phyloP scores from a whole-genome alignment of 2,888 invertebrate species.

The Drosophila siamana region DNA sequence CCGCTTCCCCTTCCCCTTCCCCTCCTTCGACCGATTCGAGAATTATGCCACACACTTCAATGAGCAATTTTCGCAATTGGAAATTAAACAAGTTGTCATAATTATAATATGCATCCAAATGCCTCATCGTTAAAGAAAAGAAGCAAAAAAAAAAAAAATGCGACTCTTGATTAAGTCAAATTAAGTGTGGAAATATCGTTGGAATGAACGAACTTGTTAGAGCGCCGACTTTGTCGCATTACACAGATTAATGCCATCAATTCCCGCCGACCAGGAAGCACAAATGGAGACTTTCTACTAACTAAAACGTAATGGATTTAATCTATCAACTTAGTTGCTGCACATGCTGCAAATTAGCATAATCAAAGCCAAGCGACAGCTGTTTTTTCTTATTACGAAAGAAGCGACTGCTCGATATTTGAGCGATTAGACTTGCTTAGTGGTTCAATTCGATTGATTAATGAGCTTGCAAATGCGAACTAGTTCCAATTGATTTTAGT shows the following conservation, averaged over 20 bases:
- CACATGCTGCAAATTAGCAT: conserved; percentile 4
- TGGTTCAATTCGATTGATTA: no score
- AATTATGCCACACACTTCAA: conserved; percentile 27
- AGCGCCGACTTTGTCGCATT: conserved; percentile 28
- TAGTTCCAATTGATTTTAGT: no score
- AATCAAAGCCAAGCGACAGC: conserved; percentile 5
- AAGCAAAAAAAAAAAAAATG: not conserved
- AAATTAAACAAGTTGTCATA: conserved; percentile 69
- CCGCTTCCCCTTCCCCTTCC: not conserved
- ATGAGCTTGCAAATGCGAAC: no score
- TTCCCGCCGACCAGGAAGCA: conserved; percentile 39
- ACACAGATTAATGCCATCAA: conserved; percentile 40
- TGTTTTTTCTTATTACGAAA: not conserved
- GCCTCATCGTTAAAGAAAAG: conserved; percentile 21
- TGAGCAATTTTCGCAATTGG: conserved; percentile 55
- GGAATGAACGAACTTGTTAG: conserved; percentile 49
- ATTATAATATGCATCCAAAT: conserved; percentile 53
- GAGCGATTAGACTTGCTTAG: no score
- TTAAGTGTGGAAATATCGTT: conserved; percentile 62
- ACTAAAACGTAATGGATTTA: conserved; percentile 21
- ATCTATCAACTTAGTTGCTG: conserved; percentile 7
- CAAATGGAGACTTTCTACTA: conserved; percentile 21
- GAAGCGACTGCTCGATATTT: no score
- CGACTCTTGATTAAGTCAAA: conserved; percentile 60
- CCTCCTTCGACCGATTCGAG: not conserved